Evolutionary conservation across 2,888 invertebrate species (phyloP), one percentile per base, ranked within the genome.

Genomic region (Microdon myrmicae): DNA sequence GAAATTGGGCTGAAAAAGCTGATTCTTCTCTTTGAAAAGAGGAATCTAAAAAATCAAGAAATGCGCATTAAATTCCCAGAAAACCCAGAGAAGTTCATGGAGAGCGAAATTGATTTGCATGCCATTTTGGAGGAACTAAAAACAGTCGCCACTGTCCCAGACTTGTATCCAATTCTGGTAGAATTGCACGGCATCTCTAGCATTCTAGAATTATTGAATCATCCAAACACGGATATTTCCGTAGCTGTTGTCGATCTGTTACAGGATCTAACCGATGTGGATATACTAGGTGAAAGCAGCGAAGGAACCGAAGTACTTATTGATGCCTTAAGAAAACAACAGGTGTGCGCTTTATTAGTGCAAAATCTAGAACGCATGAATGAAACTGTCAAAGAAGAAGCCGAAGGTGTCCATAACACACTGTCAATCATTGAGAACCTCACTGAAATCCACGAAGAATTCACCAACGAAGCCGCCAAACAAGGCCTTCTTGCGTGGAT

Each of bases 21-120:
- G 75, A 87, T 97, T 13, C 82, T 96, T 8, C 86, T 92, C 64
- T 96, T 98, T 82, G 99, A 99, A 75, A 98, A 99, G 77, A 87
- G 93, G 74, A 90, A 92, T 37, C 82, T 96, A 5, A 92, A 88
- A 74, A 99, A 99, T 78, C 91, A 97, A 76, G 98, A 99, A 81
- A 93, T 97, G 91, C 85, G 99, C 67, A 97, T 99, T 8, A 99
- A 99, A 80, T 98, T 95, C 79, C 93, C 96, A 0, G 98, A 97
- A 75, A 89, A 90, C 72, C 94, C 97, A 4, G 95, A 96, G 77
- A 97, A 96, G 84, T 99, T 99, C 78, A 96, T 99, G 90, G 90
- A 99, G 71, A 96, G 97, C 55, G 99, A 99, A 82, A 83, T 98
- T 25, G 96, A 96, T 77, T 81, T 96, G 55, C 92, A 95, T 79